Evolutionary conservation across 2,113 vertebrate genomes (phyloP), one percentile per base, ranked within the genome.

Genomic region (Chloropsis cyanopogon): DNA sequence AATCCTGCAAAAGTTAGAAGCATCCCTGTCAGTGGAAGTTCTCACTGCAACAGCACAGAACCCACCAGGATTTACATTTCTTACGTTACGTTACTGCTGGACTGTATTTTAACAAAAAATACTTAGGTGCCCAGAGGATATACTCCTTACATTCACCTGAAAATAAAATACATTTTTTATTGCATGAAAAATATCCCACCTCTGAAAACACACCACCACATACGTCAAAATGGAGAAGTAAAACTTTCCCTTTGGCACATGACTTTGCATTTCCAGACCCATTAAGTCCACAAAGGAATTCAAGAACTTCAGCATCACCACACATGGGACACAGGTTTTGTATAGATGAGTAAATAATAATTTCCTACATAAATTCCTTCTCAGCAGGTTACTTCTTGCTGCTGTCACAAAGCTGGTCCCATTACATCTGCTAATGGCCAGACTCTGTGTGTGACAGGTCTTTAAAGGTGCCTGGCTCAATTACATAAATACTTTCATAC

Each of bases 1-100:
- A 91, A 99, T 93, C 77, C 99, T 99, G 96, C 65, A 96, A 83
- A 95, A 95, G 82, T 69, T 71, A 69, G 47, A 91, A 49, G 61
- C 10, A 63, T 1, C 49, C 37, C 37, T 23, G 4, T 96, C 90
- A 95, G 60, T 35, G 47, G 42, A 92, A 69, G 46, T 33, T 83
- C 71, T 76, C 56, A 17, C 35, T 70, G 60, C 33, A 77, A 21
- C 63, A 63, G 44, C 79, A 53, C 57, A 73, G 35, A 85, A 78
- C 35, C 12, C 26, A 71, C 49, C 49, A 66, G 39, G 25, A 60
- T 49, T 66, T 69, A 28, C 9, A 33, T 21, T 59, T 85, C 57
- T 71, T 14, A 52, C 7, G 8, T 41, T 54, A 44, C 24, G 69
- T 54, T 31, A 75, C 42, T 60, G 49, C 75, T 88, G 41, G 57